phyloP scores from a whole-genome alignment of 30 jellyfish, hydroid and myxozoan genomes.

The Aurelia sp. region DNA sequence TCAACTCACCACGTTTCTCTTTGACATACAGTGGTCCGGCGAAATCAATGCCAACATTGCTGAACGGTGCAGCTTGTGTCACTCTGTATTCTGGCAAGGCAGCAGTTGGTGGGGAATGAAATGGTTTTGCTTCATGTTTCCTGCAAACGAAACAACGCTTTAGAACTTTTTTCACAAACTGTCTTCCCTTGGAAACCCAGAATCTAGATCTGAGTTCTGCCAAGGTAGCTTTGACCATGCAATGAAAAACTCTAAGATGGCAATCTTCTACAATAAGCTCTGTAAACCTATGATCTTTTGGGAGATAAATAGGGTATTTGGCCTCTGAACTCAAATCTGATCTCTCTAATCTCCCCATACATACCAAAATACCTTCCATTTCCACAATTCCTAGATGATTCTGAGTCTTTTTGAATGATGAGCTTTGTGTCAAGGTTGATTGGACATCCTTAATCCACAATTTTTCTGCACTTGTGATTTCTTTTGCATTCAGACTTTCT shows the following conservation, averaged over 20 bases:
- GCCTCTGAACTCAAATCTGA: slow-evolving; percentile 51
- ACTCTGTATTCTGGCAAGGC: slow-evolving; percentile 69
- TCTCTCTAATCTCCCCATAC: slow-evolving; percentile 44
- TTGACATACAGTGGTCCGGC: slow-evolving; percentile 62
- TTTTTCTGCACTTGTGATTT: slow-evolving; percentile 38
- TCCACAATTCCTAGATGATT: slow-evolving; percentile 16
- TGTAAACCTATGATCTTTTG: slow-evolving; percentile 47
- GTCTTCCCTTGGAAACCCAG: slow-evolving; percentile 67
- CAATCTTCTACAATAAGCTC: slow-evolving; percentile 31
- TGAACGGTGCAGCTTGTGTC: slow-evolving; percentile 46
- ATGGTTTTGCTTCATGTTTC: slow-evolving; percentile 18
- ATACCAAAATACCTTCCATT: slow-evolving; percentile 38
- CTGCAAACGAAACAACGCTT: slow-evolving; percentile 19
- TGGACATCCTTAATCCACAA: slow-evolving; percentile 50
- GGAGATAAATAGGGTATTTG: slow-evolving; percentile 39
- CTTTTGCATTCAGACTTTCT: slow-evolving; percentile 22
- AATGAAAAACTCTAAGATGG: slow-evolving; percentile 44
- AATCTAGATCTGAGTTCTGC: slow-evolving; percentile 67
- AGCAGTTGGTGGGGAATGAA: slow-evolving; percentile 33
- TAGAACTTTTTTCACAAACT: slow-evolving; percentile 46
- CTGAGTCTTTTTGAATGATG: slow-evolving; percentile 16
- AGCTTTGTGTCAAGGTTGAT: not conserved
- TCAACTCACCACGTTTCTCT: slow-evolving; percentile 30
- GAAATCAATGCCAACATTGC: slow-evolving; percentile 34
- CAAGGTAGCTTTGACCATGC: slow-evolving; percentile 40